Base-by-base conservation (phyloP, 2,797 vertebrate genomes). In the Schizopygopsis malacanthus region DNA sequence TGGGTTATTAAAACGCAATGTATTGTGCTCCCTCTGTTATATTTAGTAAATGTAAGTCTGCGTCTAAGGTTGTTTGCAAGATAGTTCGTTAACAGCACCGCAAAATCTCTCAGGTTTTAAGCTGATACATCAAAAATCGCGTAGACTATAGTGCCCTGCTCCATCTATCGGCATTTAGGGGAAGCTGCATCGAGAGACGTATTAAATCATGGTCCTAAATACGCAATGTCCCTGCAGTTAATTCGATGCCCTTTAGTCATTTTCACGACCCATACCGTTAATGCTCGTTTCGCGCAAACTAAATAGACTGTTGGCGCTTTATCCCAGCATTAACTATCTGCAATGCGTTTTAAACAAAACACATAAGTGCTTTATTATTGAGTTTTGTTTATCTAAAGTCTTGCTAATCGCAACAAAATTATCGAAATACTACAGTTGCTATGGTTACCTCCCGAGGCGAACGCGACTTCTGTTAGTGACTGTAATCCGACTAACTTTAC, bases 111-210 rank as follows among this genome's bases (percentile, higher is more conserved):
- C 13, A 4, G 3, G 25, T 9, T 85, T 61, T 71, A 85, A 9
- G 69, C 77, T 73, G 84, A 80, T 63, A 13, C 84, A 72, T 61
- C 84, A 85, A 4, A 50, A 71, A 61, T 20, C 28, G 28, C 50
- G 52, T 25, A 8, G 54, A 37, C 41, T 72, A 33, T 2, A 39
- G 82, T 22, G 45, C 39, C 33, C n/a, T 63, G 54, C 84, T 18
- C 78, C 84, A 81, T 65, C 84, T 85, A 4, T 63, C 20, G 84
- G 84, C 39, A 28, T 50, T 71, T 11, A 50, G 13, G 6, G 37
- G 69, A 13, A 80, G 65, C 12, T 79, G 67, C 76, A 84, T 11
- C 20, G 11, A n/a, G 28, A n/a, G 33, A 8, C 1, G 5, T 45
- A 37, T 65, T 12, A 22, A 12, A 47, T 33, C 20, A n/a, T 54